Percentiles rank a stretch among this genome's conserved stretches.
Evolutionary conservation across 2,797 vertebrate genomes (phyloP).

Genomic region (Rallus crepitans): DNA sequence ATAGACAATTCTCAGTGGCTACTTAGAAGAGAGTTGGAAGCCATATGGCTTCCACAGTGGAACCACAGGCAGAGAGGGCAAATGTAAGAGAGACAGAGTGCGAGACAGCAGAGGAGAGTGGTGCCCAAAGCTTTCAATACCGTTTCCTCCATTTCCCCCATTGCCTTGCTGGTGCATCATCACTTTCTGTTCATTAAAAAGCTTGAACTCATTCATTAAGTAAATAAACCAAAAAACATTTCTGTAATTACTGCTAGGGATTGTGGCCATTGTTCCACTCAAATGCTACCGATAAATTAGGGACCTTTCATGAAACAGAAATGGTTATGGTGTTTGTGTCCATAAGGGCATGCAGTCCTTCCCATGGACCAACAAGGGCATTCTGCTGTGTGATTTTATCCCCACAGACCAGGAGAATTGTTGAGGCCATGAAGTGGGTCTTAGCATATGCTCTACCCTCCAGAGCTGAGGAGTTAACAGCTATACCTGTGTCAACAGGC

Average conservation of each 20-base stretch:
- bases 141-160: not conserved
- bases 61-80: slow-evolving; percentile 63
- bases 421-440: not conserved
- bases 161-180: not conserved
- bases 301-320: not conserved
- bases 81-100: slow-evolving; percentile 34
- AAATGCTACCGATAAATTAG: not conserved
- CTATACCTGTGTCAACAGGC: not conserved
- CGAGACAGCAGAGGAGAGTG: slow-evolving; percentile 12
- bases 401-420: not conserved
- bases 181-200: not conserved
- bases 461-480: not conserved
- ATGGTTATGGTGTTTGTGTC: not conserved
- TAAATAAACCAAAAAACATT: not conserved
- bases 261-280: not conserved
- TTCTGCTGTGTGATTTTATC: not conserved
- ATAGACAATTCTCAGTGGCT: slow-evolving; percentile 67
- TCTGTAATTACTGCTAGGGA: not conserved
- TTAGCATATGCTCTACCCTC: not conserved
- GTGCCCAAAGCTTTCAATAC: not conserved
- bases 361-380: not conserved
- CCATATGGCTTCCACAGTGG: slow-evolving; percentile 68
- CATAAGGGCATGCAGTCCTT: not conserved
- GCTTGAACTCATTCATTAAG: not conserved
- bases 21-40: slow-evolving; percentile 61